Evolutionary conservation across 2,888 invertebrate species (phyloP).

Genomic region (Pemphredon lugubris): DNA sequence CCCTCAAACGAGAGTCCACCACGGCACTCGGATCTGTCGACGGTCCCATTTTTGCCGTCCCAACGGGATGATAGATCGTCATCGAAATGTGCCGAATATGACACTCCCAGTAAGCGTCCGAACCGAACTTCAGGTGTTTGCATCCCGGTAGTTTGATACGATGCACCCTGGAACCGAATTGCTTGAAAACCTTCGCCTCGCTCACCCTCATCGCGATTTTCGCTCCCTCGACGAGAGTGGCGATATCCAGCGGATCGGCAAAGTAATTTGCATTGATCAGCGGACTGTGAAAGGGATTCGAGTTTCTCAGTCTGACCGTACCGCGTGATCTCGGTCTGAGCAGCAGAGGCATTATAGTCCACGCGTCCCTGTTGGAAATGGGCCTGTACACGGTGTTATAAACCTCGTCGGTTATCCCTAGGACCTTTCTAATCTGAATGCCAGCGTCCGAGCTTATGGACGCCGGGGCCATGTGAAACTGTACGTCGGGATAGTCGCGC

Average conservation of each 20-base stretch:
- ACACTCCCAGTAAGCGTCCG: constrained; percentile 93
- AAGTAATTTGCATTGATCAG: constrained; percentile 96
- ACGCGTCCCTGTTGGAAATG: constrained; percentile 89
- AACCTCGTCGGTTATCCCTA: constrained; percentile 90
- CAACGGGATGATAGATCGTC: constrained; percentile 95
- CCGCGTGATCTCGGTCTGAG: constrained; percentile 91
- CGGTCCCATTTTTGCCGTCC: constrained; percentile 95
- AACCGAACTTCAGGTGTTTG: constrained; percentile 86
- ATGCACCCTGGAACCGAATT: constrained; percentile 90
- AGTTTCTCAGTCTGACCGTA: constrained; percentile 88
- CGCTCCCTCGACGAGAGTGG: constrained; percentile 91
- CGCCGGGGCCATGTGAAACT: constrained; percentile 96
- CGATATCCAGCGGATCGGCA: constrained; percentile 89
- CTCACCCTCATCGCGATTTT: constrained; percentile 89
- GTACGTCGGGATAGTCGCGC: constrained; percentile 92
- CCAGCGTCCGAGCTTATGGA: constrained; percentile 91
- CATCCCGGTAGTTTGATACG: constrained; percentile 91
- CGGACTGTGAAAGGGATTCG: constrained; percentile 93
- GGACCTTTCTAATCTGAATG: constrained; percentile 87
- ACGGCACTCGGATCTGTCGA: constrained; percentile 89
- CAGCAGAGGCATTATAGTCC: constrained; percentile 93
- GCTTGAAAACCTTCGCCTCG: constrained; percentile 89
- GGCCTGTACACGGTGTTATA: constrained; percentile 91
- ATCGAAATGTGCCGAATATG: constrained; percentile 92
- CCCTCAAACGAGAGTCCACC: constrained; percentile 89